phyloP scores from a whole-genome alignment of 2,888 invertebrate species.

The Andricus quercusramuli region DNA sequence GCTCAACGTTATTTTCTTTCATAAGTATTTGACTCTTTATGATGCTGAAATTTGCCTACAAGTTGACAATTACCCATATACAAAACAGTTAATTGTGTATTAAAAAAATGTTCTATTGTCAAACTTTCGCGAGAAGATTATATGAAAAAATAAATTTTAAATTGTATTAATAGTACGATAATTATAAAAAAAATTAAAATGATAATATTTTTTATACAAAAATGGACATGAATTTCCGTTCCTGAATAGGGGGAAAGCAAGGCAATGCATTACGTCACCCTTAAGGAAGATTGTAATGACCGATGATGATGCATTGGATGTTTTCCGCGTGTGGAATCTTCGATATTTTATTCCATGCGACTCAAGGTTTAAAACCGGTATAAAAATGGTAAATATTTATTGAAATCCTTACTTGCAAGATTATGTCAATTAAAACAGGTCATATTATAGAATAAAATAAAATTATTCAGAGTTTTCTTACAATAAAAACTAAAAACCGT shows the following conservation, averaged over 20 bases:
- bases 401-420: not conserved
- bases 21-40: too few species aligned
- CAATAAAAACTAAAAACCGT: conserved; percentile 14
- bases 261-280: conserved; percentile 26
- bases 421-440: conserved; percentile 7
- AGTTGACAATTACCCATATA: too few species aligned
- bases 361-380: conserved; percentile 36
- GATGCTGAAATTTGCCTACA: too few species aligned
- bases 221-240: not conserved
- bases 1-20: too few species aligned
- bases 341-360: conserved; percentile 8
- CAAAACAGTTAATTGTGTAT: too few species aligned
- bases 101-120: too few species aligned
- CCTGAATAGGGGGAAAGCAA: not conserved
- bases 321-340: conserved; percentile 37
- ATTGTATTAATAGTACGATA: too few species aligned
- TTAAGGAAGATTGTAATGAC: conserved; percentile 16
- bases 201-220: not conserved
- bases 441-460: not conserved
- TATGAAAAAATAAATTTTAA: too few species aligned
- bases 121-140: too few species aligned
- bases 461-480: not conserved
- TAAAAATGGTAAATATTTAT: conserved; percentile 17
- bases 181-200: too few species aligned
- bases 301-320: conserved; percentile 26